Evolutionary conservation across 2,797 vertebrate species (phyloP), one percentile per base, ranked within the genome.

Genomic region (Lepus townsendii): DNA sequence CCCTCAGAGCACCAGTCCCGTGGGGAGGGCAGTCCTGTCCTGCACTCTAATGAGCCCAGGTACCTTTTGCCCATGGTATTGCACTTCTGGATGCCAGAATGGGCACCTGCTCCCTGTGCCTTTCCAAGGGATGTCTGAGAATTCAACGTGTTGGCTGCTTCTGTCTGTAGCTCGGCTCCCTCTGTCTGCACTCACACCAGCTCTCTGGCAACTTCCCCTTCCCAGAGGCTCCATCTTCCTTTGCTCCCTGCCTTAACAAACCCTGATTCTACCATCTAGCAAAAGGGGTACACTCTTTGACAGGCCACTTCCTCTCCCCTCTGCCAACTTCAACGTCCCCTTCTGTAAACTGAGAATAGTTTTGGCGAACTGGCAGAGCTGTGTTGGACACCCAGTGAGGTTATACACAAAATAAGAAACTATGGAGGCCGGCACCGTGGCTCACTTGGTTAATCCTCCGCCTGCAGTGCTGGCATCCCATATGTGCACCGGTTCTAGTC

Each of bases 81-180:
- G 24, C 32, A 22, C 14, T 32, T 77, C 32, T 26, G 16, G 83
- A 16, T 68, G 20, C 14, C 30, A 26, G 30, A 73, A 72, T 62
- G 38, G 66, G 4, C 47, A 24, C 42, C 6, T 77, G 27, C 17
- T 38, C 3, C 11, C 2, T 47, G 62, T 5, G 2, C 2, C 24
- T 47, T 16, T 24, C 42, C 50, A 9, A 22, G 91, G 35, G 42
- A 57, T 16, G 24, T 22, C 47, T 32, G 54, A 42, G n/a, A 54
- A 54, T 2, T 3, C 0, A 4, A 50, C 4, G 10, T 27, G 0
- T 5, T 19, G n/a, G 22, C 69, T 4, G 22, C 27, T 57, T 17
- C 57, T 68, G 72, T 7, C 32, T 50, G 2, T 3, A 8, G 30
- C 52, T 60, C 68, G 5, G 24, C 47, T 47, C 6, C n/a, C 16